Conservation (phyloP, 1,140 invertebrate genomes). For the Plutomurus gul region DNA sequence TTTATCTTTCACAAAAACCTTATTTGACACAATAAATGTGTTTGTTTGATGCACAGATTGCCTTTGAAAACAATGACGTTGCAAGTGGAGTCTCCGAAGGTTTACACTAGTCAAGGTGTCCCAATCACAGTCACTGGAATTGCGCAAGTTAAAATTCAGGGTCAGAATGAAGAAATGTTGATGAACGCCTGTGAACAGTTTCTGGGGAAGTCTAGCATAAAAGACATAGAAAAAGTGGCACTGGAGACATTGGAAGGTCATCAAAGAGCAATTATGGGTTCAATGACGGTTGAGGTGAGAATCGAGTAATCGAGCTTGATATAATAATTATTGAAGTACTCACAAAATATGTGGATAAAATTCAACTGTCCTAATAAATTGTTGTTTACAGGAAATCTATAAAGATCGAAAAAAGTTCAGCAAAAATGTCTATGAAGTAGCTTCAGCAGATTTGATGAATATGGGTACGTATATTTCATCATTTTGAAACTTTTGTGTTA, state of each 20-base stretch:
- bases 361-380: too few species aligned
- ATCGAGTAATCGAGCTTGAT: background rate
- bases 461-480: constrained; percentile 79
- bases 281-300: constrained; percentile 92
- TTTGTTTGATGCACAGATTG: constrained; percentile 67
- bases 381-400: constrained; percentile 80
- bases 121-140: constrained; percentile 96
- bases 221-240: constrained; percentile 67
- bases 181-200: constrained; percentile 96
- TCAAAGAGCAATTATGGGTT: constrained; percentile 97
- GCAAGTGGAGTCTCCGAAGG: constrained; percentile 80
- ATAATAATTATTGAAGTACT: background rate
- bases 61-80: constrained; percentile 96
- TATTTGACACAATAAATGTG: background rate
- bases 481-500: too few species aligned
- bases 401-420: constrained; percentile 99
- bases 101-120: constrained; percentile 89
- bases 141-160: constrained; percentile 97
- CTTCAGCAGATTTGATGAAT: constrained; percentile 92
- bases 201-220: constrained; percentile 74
- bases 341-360: background rate
- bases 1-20: background rate
- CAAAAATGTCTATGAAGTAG: constrained; percentile 93
- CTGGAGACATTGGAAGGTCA: constrained; percentile 95
- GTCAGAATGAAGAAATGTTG: constrained; percentile 96